These are phyloP conservation scores for Oxygymnocypris stewartii DNA, from an alignment of 2,113 vertebrate genomes.

Conservation along the genomic window DNA sequence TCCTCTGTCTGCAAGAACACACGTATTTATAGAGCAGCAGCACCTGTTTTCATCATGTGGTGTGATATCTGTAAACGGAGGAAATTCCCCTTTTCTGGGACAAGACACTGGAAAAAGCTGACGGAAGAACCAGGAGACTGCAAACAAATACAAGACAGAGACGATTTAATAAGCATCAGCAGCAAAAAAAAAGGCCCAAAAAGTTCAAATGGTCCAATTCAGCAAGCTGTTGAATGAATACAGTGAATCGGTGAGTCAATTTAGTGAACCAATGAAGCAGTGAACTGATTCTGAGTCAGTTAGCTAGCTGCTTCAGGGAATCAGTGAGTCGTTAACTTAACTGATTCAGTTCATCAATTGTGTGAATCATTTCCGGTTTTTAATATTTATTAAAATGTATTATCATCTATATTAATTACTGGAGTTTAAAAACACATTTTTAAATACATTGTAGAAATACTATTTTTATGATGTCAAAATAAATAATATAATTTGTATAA, in stretches of 20 bases:
- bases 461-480: too few species aligned
- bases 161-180: neutral
- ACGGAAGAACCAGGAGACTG: neutral
- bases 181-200: neutral
- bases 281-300: neutral
- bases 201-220: neutral
- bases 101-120: neutral
- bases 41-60: neutral
- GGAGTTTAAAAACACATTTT: too few species aligned
- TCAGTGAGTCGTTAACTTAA: neutral
- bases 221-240: neutral
- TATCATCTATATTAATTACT: too few species aligned
- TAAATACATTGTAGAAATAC: too few species aligned
- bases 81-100: neutral
- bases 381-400: too few species aligned
- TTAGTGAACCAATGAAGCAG: neutral
- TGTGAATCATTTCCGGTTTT: neutral
- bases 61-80: too few species aligned
- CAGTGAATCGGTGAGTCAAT: neutral
- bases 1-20: neutral
- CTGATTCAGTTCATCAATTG: neutral
- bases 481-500: too few species aligned
- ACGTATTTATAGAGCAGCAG: constrained; percentile 57
- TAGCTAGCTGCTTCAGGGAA: neutral
- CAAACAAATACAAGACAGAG: neutral